phyloP scores from a whole-genome alignment of 2,888 invertebrate species.

The Clitarchus hookeri region DNA sequence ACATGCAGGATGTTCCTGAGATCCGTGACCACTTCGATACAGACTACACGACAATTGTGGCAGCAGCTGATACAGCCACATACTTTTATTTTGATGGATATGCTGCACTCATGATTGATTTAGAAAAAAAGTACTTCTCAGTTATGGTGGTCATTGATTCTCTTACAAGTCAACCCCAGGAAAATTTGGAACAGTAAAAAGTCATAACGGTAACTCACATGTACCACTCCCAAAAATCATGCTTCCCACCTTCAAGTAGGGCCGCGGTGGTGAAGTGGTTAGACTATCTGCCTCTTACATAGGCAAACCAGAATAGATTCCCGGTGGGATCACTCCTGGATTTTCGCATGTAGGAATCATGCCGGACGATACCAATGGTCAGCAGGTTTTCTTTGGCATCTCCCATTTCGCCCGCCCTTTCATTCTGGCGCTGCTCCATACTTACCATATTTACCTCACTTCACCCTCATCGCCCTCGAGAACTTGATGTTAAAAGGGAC shows the following conservation, averaged over 20 bases:
- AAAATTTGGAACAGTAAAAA: not conserved
- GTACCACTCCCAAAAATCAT: not conserved
- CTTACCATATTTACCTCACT: too few relatives aligned
- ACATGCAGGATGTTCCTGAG: not conserved
- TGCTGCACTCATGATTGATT: not conserved
- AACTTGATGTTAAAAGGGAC: too few relatives aligned
- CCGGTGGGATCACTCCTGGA: too few relatives aligned
- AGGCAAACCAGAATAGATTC: too few relatives aligned
- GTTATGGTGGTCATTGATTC: not conserved
- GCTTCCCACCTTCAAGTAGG: not conserved
- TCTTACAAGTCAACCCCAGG: not conserved
- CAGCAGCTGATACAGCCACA: not conserved
- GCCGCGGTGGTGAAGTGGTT: too few relatives aligned
- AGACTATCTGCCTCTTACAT: too few relatives aligned
- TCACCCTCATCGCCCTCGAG: too few relatives aligned
- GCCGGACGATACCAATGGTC: too few relatives aligned
- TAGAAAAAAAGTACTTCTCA: not conserved
- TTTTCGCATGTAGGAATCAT: too few relatives aligned
- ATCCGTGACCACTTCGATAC: not conserved
- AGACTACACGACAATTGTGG: not conserved
- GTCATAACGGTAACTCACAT: not conserved
- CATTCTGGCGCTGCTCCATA: too few relatives aligned
- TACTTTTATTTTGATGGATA: not conserved
- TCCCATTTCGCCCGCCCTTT: too few relatives aligned
- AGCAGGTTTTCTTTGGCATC: too few relatives aligned